A percentile compares a stretch with the other conserved stretches of the same genome.
phyloP scores from a whole-genome alignment of 2,797 vertebrate genomes.

The Glossophaga mutica region DNA sequence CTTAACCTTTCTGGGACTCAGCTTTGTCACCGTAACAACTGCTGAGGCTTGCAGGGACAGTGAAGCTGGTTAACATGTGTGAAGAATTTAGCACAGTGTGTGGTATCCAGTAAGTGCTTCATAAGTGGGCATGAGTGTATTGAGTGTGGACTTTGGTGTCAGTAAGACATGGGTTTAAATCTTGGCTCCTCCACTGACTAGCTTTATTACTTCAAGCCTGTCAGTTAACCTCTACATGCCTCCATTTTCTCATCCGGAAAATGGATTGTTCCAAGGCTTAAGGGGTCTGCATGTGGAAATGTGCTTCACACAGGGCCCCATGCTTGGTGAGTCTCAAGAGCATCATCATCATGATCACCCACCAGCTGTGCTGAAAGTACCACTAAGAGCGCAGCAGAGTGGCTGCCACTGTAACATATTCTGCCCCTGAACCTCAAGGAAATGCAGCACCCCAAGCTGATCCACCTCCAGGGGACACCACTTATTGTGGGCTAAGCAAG shows the following conservation, averaged over 20 bases:
- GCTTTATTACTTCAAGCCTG: background rate
- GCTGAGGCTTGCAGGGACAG: background rate
- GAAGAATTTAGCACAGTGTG: background rate
- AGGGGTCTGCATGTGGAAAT: background rate
- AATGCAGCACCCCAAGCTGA: too few relatives aligned
- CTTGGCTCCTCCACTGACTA: background rate
- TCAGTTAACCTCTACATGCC: background rate
- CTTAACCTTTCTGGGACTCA: background rate
- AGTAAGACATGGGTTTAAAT: too few relatives aligned
- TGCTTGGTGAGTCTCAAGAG: background rate
- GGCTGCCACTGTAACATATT: rapidly evolving
- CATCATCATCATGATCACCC: background rate
- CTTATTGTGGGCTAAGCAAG: rapidly evolving
- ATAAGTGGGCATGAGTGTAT: background rate
- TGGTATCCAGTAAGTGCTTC: background rate
- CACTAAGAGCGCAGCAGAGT: background rate
- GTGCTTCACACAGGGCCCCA: background rate
- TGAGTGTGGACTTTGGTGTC: background rate
- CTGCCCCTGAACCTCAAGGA: rapidly evolving
- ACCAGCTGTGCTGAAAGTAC: background rate
- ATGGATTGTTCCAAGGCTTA: background rate
- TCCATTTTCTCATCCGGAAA: background rate
- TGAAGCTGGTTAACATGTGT: background rate
- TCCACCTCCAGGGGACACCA: background rate
- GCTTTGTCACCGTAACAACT: background rate